Percentiles rank a stretch among this genome's conserved stretches.
Conservation (phyloP, 2,113 vertebrate species). For the Xenopus tropicalis region DNA sequence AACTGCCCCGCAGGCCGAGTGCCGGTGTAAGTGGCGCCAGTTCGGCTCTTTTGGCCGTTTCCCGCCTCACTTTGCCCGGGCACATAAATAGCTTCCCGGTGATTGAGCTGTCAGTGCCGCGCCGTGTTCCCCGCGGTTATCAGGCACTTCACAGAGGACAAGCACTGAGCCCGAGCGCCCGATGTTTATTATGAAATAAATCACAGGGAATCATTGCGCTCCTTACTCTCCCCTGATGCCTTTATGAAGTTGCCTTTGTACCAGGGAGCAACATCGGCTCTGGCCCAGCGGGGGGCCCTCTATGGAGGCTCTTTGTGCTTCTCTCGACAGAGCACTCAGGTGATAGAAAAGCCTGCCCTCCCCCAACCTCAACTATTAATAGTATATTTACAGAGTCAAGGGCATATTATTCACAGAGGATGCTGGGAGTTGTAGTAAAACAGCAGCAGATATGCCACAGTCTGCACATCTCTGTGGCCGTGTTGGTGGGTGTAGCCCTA, state of each 20-base stretch:
- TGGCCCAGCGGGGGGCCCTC: background rate
- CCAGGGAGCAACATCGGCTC: background rate
- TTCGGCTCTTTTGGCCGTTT: background rate
- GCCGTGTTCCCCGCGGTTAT: constrained; percentile 21
- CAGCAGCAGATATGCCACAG: too few species aligned
- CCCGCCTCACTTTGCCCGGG: background rate
- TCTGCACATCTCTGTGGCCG: too few species aligned
- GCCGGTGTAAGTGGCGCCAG: background rate
- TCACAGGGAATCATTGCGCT: background rate
- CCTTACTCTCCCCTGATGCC: background rate
- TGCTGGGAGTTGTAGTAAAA: too few species aligned
- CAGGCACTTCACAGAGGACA: constrained; percentile 22
- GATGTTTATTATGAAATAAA: constrained; percentile 17
- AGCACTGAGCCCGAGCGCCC: background rate
- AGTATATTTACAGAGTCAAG: too few species aligned
- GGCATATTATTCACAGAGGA: too few species aligned
- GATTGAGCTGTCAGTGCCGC: constrained; percentile 14
- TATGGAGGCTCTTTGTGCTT: too few species aligned
- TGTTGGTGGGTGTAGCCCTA: too few species aligned
- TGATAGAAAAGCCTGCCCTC: too few species aligned
- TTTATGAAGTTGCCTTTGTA: constrained; percentile 2
- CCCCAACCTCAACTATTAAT: too few species aligned
- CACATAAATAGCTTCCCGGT: constrained; percentile 9
- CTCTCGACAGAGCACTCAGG: too few species aligned
- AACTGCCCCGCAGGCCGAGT: background rate